A percentile compares a stretch with the other conserved stretches of the same genome.
phyloP scores from a whole-genome alignment of 2,113 vertebrate genomes.

The Amazona guildingii region DNA sequence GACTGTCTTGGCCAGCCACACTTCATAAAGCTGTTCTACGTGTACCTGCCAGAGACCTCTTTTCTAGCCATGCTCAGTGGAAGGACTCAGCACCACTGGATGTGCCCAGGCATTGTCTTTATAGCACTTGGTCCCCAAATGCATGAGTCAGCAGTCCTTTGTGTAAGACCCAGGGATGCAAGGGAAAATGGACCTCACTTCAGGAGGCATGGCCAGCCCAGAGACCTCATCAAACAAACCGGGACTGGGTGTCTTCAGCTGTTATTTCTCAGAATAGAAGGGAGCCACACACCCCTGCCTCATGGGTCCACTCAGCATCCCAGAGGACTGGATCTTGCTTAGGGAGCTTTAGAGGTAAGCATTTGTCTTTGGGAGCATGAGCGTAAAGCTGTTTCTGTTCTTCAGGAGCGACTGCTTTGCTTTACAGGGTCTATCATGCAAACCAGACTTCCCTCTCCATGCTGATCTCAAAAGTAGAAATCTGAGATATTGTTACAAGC shows the following conservation, averaged over 20 bases:
- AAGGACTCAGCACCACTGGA: not conserved
- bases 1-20: not conserved
- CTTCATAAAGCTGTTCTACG: not conserved
- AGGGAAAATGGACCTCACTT: rapidly evolving
- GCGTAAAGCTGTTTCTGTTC: not conserved
- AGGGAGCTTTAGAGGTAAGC: not conserved
- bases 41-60: not conserved
- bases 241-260: not conserved
- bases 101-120: not conserved
- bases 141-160: not conserved
- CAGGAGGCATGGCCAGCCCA: not conserved
- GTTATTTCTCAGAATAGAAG: not conserved
- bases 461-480: not conserved
- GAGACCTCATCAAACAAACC: not conserved
- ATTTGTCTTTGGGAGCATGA: not conserved
- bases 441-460: not conserved
- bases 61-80: not conserved
- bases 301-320: not conserved
- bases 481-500: not conserved
- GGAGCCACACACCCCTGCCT: not conserved
- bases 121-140: not conserved
- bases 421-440: not conserved
- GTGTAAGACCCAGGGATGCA: not conserved
- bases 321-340: not conserved
- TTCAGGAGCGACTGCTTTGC: not conserved